Conservation (phyloP, 1,140 invertebrate species). For the Drosophila persimilis region DNA sequence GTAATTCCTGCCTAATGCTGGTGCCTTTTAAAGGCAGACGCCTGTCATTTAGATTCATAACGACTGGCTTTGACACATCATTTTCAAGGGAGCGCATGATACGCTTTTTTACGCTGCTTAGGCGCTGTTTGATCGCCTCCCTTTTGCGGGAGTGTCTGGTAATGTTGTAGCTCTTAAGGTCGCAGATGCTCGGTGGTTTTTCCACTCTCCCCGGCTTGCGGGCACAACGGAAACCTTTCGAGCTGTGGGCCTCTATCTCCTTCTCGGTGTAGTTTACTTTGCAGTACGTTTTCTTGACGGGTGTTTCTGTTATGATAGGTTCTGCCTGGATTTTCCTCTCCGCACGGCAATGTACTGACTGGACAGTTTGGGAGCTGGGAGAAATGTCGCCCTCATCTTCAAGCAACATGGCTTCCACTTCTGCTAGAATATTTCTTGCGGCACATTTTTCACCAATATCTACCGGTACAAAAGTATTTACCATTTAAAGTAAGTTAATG, state of each 20-base stretch:
- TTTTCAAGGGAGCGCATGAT: slow-evolving; percentile 44
- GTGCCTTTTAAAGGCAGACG: neutral
- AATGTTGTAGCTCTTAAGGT: slow-evolving; percentile 61
- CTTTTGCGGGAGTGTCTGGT: slow-evolving; percentile 40
- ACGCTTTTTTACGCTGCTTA: slow-evolving; percentile 50
- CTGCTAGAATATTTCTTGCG: slow-evolving; percentile 20
- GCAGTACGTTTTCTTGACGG: neutral
- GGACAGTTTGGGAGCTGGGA: no score
- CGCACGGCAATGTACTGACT: no score
- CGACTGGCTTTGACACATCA: neutral
- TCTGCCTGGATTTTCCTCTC: neutral
- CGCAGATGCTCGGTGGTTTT: slow-evolving; percentile 20
- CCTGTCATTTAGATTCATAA: neutral
- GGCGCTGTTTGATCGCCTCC: slow-evolving; percentile 20
- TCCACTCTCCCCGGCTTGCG: neutral
- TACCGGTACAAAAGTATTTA: no score
- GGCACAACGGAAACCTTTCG: neutral
- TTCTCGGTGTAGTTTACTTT: slow-evolving; percentile 7
- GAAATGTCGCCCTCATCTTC: neutral
- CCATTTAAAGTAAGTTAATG: no score
- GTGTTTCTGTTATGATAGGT: neutral
- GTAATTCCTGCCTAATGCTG: no score
- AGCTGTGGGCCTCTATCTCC: neutral
- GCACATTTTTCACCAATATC: neutral
- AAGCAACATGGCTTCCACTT: slow-evolving; percentile 45